Evolutionary conservation across 2,888 invertebrate genomes (phyloP), one percentile per base, ranked within the genome.

Genomic region (Deilephila elpenor): DNA sequence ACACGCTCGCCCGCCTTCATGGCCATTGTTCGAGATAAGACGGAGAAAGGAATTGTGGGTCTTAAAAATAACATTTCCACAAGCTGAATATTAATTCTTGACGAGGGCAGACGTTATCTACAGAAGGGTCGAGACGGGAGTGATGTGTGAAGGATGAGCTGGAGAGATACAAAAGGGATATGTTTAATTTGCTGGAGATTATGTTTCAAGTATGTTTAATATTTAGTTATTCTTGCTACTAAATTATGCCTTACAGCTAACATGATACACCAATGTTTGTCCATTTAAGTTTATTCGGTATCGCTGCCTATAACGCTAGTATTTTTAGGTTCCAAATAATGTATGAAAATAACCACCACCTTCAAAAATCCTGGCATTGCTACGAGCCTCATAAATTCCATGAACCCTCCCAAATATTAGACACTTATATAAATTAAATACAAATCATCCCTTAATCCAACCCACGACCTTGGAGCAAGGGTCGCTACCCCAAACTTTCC

Each of bases 31-130:
- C 64, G 67, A 44, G 67, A 67, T 67, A 67, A 67, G 67, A 51
- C 44, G 44, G 25, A 25, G 25, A 67, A 67, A 67, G 67, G 51
- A 25, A 67, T 44, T 34, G 37, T 67, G 51, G 51, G 25, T 51
- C 67, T 67, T 67, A 67, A 67, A 67, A 67, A 51, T 67, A 67
- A 67, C 51, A 67, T 67, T 67, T 67, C 67, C 51, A 67, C 67
- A 44, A 67, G 44, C 4, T 20, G 67, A 67, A 67, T 67, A 51
- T 67, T 67, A 67, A 67, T 67, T 67, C 51, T 67, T 67, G 67
- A 67, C 67, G 67, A 67, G 67, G 67, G 67, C 51, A 44, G 44
- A 67, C 44, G 67, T 51, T 67, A 67, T 67, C 67, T 51, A 6
- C 44, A n/a, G 56, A n/a, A 67, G 51, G 64, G 37, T 37, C 44